These are phyloP conservation scores for Lasioglossum calceatum DNA, from an alignment of 2,888 invertebrate species.

Conservation along the genomic window DNA sequence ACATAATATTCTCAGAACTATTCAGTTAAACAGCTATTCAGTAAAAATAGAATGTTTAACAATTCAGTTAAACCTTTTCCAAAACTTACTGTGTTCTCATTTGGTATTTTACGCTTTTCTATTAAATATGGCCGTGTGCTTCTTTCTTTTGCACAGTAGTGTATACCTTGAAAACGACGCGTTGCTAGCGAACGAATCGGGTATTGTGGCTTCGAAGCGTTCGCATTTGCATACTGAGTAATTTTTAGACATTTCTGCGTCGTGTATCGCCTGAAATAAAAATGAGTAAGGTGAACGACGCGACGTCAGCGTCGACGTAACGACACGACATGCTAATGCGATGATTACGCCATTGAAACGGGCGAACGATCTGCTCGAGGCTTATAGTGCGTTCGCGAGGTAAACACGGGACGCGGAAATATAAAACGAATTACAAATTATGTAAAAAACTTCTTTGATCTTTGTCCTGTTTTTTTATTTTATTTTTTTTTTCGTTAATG, in stretches of 20 bases:
- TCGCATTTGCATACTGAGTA: background rate
- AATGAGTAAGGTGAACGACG: constrained; percentile 26
- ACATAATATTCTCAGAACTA: too few species aligned
- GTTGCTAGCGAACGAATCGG: background rate
- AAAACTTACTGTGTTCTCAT: too few species aligned
- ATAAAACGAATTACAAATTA: background rate
- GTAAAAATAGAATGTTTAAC: too few species aligned
- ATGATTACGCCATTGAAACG: constrained; percentile 15
- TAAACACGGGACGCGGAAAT: background rate
- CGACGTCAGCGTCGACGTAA: constrained; percentile 9
- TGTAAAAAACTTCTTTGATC: background rate
- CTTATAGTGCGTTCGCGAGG: background rate
- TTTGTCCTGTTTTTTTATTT: background rate
- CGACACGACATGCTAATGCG: constrained; percentile 15
- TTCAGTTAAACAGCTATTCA: too few species aligned
- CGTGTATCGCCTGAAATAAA: constrained; percentile 21
- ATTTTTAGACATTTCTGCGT: constrained; percentile 21
- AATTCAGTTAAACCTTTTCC: too few species aligned
- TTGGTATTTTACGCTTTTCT: too few species aligned
- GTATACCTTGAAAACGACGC: background rate
- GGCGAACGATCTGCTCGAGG: constrained; percentile 7
- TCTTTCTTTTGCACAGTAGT: too few species aligned
- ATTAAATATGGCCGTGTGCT: too few species aligned
- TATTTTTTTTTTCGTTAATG: background rate
- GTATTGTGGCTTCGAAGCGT: background rate